Evolutionary conservation across 2,888 invertebrate genomes (phyloP), one percentile per base, ranked within the genome.

Genomic region (Plagodis dolabraria): DNA sequence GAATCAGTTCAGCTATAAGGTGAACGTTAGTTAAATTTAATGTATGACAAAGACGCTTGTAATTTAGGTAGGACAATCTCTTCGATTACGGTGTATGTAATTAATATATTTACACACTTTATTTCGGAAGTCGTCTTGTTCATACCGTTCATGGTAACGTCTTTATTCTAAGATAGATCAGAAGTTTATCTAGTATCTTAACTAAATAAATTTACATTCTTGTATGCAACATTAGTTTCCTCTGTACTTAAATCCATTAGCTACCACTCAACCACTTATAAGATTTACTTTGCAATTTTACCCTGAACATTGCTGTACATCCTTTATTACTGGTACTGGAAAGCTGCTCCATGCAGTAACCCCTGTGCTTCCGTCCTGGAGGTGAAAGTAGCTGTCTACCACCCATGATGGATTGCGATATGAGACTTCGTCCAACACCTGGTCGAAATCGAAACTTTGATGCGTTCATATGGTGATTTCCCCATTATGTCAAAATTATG

Each of bases 381-480:
- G 49, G 74, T 36, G 36, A 36, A 82, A 70, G 83, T 83, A 83
- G 83, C 83, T 75, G 66, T 67, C 69, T 68, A 61, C 77, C 77
- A 71, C 75, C 68, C 66, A 69, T 69, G 73, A 71, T 63, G 56
- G 59, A 70, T 69, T 60, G 58, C 62, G 54, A 49, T 56, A 58
- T 47, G 35, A 36, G 33, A 33, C 46, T 6, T 2, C 5, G 2
- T 8, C 5, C 40, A 49, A 56, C 60, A 60, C 60, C 56, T 55
- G 56, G 42, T 46, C 52, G 48, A 52, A 52, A 60, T 36, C 47
- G 59, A 54, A 60, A 51, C 59, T 42, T 34, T 44, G 12, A 66
- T 62, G 60, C 65, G 63, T 70, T 71, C n/a, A 51, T 51, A 66
- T 45, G n/a, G 12, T 49, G 33, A 50, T 53, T 49, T 49, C 9